Conservation (phyloP, 2,888 invertebrate genomes). For the Leptinotarsa peninsularis region DNA sequence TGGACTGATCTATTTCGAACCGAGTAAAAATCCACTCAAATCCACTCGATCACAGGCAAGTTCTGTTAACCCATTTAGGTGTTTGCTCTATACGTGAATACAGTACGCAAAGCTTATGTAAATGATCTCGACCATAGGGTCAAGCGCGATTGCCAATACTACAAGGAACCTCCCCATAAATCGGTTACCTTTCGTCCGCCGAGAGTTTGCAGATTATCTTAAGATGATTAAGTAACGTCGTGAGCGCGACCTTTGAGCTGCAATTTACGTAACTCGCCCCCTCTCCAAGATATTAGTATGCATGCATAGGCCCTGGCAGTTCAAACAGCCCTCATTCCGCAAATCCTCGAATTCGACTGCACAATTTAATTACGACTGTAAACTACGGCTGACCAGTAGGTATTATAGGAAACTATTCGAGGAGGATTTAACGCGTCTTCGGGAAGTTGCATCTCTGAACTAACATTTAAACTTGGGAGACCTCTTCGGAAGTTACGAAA, state of each 20-base stretch:
- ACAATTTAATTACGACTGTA: slow-evolving; percentile 65
- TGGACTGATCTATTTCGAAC: too few species aligned
- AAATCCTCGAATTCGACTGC: slow-evolving; percentile 61
- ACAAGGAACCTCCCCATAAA: slow-evolving; percentile 27
- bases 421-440: slow-evolving; percentile 63
- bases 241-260: slow-evolving; percentile 51
- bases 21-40: neutral
- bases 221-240: slow-evolving; percentile 54
- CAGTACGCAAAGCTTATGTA: slow-evolving; percentile 27
- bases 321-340: slow-evolving; percentile 56
- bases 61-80: slow-evolving; percentile 12
- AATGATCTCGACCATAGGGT: slow-evolving; percentile 23
- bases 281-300: slow-evolving; percentile 60
- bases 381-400: slow-evolving; percentile 63
- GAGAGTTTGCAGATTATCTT: slow-evolving; percentile 55
- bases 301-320: slow-evolving; percentile 61
- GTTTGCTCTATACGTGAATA: slow-evolving; percentile 8
- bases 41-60: slow-evolving; percentile 1
- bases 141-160: slow-evolving; percentile 27
- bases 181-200: slow-evolving; percentile 50
- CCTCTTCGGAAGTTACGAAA: slow-evolving; percentile 38
- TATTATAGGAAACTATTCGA: slow-evolving; percentile 66
- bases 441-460: slow-evolving; percentile 60
- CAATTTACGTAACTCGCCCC: slow-evolving; percentile 58
- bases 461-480: slow-evolving; percentile 59